Base-by-base conservation (phyloP, 2,888 invertebrate species). In the Balanococcus diminutus region DNA sequence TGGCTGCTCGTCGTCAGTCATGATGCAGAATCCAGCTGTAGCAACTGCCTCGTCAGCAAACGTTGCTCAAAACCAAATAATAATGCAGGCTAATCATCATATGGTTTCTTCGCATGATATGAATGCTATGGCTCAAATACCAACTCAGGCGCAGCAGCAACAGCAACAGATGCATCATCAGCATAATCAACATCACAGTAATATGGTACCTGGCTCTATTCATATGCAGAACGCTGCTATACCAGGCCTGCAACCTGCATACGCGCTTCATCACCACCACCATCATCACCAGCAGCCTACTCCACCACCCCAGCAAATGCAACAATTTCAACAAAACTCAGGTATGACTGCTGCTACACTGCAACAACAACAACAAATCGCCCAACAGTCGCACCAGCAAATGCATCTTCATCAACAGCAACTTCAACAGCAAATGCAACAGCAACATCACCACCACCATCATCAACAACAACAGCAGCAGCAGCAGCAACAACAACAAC, bases 401-500 rank as follows among this genome's bases (percentile, higher is more conserved):
- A 86, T 39, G 19, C 86, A 87, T 61, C 86, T 88, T 16, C 88
- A 88, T 39, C 88, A 88, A 46, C 87, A 88, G 25, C 87, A 86
- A 51, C 86, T 86, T 56, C 86, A 88, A 16, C 88, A 88, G 39
- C 88, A 88, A 46, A 87, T 87, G 42, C 88, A 88, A 32, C 88
- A 88, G 28, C 87, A 86, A 19, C 28, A 56, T 32, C 86, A 83
- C 3, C 32, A 25, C n/a, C 28, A 81, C 5, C 67, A 19, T 8
- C 82, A 84, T 28, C 86, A 86, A 14, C 42, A 16, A 19, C 36
- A 72, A 2, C 42, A 82, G 9, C 61, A 82, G 1, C 86, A 82
- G 31, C 32, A 51, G 3, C 82, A 31, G 2, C 86, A 83, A 5
- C 82, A 56, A 5, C 61, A 82, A 8, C 42, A 82, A 4, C 61